Evolutionary conservation across 2,113 vertebrate genomes (phyloP), one percentile per base, ranked within the genome.

Genomic region (pig (Sus scrofa)): DNA sequence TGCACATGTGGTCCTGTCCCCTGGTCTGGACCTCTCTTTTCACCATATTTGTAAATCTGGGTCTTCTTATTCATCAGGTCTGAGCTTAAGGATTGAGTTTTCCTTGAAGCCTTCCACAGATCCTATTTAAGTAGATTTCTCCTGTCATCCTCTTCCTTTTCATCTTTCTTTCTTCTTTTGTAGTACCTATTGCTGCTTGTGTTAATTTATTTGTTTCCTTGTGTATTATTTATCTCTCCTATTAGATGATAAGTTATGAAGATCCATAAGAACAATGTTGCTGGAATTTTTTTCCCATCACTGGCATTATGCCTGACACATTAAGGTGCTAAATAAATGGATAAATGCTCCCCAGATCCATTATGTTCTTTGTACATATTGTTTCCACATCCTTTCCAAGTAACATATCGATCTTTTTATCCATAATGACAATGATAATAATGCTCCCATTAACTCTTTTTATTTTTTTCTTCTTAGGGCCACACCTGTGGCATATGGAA

Each of bases 151-250:
- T 52, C 11, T 78, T 88, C 30, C 11, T 81, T 39, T 65, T 44
- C 20, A 62, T 54, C 32, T n/a, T 86, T 7, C 14, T 22, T 75
- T 74, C 71, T 85, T 60, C 37, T 50, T 63, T 89, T 63, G 50
- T 79, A 60, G 34, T 30, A 60, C 32, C 37, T 52, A 54, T 34
- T 30, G 58, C 11, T 85, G 20, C 24, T 79, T 85, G 7, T 79
- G 34, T 12, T 87, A 87, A 30, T 37, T 91, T 91, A 30, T 37
- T 91, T 91, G 73, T 70, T 65, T 90, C 65, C 24, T 67, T 91
- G 32, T 74, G 34, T 78, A 13, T 86, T 91, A 22, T 54, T 32
- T 74, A 15, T 44, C 52, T 93, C 13, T 50, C 30, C 15, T 20
- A 22, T 70, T 85, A 63, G 39, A 60, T 70, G 74, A 50, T 84